phyloP scores from a whole-genome alignment of 2,888 invertebrate genomes.

The Agrochola lychnidis region DNA sequence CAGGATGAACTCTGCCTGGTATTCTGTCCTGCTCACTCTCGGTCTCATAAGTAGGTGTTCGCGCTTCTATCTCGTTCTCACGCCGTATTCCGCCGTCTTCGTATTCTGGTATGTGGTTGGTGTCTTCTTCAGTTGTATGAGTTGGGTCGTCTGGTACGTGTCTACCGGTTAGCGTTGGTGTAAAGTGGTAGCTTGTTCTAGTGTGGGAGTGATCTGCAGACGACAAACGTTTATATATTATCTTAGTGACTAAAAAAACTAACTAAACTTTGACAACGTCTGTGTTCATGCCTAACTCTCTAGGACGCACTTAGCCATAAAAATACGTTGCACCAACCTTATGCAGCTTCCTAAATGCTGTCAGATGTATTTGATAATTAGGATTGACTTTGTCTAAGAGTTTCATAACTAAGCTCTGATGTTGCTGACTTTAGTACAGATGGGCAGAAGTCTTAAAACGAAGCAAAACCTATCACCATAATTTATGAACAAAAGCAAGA shows the following conservation, averaged over 20 bases:
- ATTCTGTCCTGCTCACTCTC: slow-evolving; percentile 77
- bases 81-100: slow-evolving; percentile 72
- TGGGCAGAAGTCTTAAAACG: neutral
- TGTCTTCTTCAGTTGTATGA: slow-evolving; percentile 89
- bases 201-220: slow-evolving; percentile 82
- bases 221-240: neutral
- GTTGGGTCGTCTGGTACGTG: slow-evolving; percentile 79
- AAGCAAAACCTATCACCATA: neutral
- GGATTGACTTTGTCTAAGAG: too few relatives aligned
- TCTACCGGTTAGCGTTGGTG: slow-evolving; percentile 79
- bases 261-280: neutral
- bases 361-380: neutral
- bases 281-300: neutral
- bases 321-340: neutral
- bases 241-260: neutral
- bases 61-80: slow-evolving; percentile 81
- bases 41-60: slow-evolving; percentile 81
- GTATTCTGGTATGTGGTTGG: slow-evolving; percentile 84
- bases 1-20: slow-evolving; percentile 80
- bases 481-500: neutral
- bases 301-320: neutral
- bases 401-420: too few relatives aligned
- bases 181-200: slow-evolving; percentile 76
- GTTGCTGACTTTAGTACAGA: neutral
- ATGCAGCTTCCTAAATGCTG: neutral